Conservation (phyloP, 1,140 invertebrate genomes). For the Drosophila eugracilis region DNA sequence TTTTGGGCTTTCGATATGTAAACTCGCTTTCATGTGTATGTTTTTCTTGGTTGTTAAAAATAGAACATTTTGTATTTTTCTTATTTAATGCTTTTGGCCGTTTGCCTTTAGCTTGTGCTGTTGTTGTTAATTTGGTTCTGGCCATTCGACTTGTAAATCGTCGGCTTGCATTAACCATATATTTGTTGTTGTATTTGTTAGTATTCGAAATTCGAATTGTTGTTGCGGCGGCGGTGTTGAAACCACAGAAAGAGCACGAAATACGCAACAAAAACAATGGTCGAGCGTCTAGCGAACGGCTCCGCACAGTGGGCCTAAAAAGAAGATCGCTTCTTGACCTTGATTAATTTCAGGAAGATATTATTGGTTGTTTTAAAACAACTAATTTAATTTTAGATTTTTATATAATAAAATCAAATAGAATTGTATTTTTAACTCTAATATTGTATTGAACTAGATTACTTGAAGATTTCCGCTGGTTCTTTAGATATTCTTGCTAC, state of each 20-base stretch:
- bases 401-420: no score
- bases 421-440: no score
- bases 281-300: conserved; percentile 10
- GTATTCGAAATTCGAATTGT: conserved; percentile 77
- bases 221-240: conserved; percentile 63
- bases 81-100: conserved; percentile 74
- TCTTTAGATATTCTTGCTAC: neutral
- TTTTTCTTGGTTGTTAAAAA: conserved; percentile 79
- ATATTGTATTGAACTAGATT: no score
- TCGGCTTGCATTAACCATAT: conserved; percentile 82
- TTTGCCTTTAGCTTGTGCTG: conserved; percentile 29
- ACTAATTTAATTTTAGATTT: neutral
- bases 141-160: conserved; percentile 79
- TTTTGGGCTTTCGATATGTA: conserved; percentile 33
- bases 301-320: conserved; percentile 27
- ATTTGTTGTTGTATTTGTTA: conserved; percentile 72
- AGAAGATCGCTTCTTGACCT: conserved; percentile 3
- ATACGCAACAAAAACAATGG: conserved; percentile 51
- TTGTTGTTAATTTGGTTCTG: conserved; percentile 39
- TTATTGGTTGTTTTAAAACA: neutral
- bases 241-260: conserved; percentile 61
- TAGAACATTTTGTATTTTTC: conserved; percentile 79
- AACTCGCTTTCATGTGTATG: conserved; percentile 52
- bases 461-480: neutral
- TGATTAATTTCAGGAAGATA: neutral